Conservation (phyloP, 2,888 invertebrate species). For the Emmelina monodactyla region DNA sequence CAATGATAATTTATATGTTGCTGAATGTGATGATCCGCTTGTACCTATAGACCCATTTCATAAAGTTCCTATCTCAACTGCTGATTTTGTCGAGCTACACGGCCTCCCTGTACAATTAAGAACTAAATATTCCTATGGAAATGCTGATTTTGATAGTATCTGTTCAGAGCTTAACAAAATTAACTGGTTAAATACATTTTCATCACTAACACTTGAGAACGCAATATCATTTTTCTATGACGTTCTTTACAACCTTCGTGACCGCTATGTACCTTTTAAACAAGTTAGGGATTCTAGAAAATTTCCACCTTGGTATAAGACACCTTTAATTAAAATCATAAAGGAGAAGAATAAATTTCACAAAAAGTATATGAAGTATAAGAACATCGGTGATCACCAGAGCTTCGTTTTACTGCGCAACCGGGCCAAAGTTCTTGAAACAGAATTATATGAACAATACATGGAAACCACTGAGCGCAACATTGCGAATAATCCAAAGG, state of each 20-base stretch:
- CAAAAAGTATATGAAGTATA: slow-evolving; percentile 3
- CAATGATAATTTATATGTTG: too few species aligned
- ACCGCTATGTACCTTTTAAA: neutral
- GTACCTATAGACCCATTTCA: too few species aligned
- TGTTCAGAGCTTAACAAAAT: too few species aligned
- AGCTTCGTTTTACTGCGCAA: slow-evolving; percentile 1
- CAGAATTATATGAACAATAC: neutral
- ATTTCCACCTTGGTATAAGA: slow-evolving; percentile 3
- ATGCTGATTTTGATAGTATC: too few species aligned
- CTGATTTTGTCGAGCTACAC: too few species aligned
- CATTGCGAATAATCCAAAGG: slow-evolving; percentile 1
- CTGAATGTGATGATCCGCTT: too few species aligned
- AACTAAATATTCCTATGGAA: too few species aligned
- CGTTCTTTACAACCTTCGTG: neutral
- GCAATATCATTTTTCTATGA: neutral
- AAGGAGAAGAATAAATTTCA: slow-evolving; percentile 4
- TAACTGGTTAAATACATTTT: too few species aligned
- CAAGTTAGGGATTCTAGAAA: neutral
- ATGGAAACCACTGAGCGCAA: neutral
- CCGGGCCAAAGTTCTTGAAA: neutral
- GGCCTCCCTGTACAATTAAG: too few species aligned
- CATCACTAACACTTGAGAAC: too few species aligned
- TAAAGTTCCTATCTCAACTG: too few species aligned
- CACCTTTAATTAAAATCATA: slow-evolving; percentile 1
- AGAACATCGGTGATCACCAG: slow-evolving; percentile 1